A percentile compares a stretch with the other conserved stretches of the same genome.
Evolutionary conservation across 92 coral and sea anemone genomes (phyloP).

Genomic region (Galaxea fascicularis): DNA sequence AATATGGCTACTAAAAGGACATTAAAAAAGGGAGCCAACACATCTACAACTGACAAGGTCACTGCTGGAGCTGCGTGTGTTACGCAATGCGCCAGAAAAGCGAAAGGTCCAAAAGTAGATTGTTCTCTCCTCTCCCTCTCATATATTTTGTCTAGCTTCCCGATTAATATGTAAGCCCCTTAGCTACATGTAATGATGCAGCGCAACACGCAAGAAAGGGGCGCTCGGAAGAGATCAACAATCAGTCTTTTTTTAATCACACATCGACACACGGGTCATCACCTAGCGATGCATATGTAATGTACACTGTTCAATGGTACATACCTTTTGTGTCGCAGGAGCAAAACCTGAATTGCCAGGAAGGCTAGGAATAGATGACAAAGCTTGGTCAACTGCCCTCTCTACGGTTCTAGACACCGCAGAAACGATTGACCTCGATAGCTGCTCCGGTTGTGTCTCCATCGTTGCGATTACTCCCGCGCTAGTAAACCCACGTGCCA

Average conservation of each 20-base stretch:
- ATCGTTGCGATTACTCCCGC: conserved; percentile 3
- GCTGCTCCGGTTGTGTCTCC: conserved; percentile 10
- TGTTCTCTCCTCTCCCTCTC: not conserved
- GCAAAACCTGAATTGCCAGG: not conserved
- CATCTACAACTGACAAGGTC: conserved; percentile 2
- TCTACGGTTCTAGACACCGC: too few species aligned
- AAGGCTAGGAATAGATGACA: not conserved
- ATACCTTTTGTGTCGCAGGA: not conserved
- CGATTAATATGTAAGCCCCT: not conserved
- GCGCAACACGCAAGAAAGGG: conserved; percentile 1
- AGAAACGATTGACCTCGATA: not conserved
- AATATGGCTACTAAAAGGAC: conserved; percentile 23
- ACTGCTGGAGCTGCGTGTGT: not conserved
- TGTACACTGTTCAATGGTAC: not conserved
- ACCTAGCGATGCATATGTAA: not conserved
- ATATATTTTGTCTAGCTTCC: not conserved
- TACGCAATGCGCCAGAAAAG: not conserved
- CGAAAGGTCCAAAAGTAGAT: not conserved
- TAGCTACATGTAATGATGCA: conserved; percentile 9
- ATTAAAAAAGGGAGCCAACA: conserved; percentile 25
- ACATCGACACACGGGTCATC: not conserved
- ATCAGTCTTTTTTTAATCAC: too few species aligned
- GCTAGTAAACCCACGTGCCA: too few species aligned
- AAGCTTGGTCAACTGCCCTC: not conserved
- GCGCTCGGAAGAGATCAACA: not conserved